A percentile compares a stretch with the other conserved stretches of the same genome.
phyloP scores from a whole-genome alignment of 2,888 invertebrate species.

The Zonitis immaculata region DNA sequence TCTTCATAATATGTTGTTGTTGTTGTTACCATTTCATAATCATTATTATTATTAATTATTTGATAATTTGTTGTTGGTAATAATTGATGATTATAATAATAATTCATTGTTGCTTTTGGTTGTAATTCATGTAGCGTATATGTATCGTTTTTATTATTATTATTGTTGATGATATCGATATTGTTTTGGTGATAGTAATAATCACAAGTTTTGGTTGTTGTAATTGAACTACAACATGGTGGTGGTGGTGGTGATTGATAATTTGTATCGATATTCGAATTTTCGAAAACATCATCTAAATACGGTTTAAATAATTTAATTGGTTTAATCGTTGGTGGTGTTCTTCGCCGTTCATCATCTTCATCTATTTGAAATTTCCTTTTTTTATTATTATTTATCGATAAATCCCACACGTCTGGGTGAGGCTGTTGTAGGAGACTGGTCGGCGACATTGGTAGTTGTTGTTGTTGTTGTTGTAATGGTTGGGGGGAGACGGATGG shows the following conservation, averaged over 20 bases:
- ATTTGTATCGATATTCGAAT: constrained; percentile 27
- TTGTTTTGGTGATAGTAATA: constrained; percentile 4
- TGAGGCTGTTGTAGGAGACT: constrained; percentile 27
- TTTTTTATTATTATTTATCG: constrained; percentile 35
- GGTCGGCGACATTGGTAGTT: constrained; percentile 17
- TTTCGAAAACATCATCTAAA: constrained; percentile 61
- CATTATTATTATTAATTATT: constrained; percentile 1
- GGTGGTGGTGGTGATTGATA: constrained; percentile 2
- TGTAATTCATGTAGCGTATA: constrained; percentile 47
- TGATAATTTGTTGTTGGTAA: background rate
- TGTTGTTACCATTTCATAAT: constrained; percentile 20
- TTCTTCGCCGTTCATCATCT: constrained; percentile 14
- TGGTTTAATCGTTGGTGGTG: constrained; percentile 50
- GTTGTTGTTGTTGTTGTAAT: constrained; percentile 13
- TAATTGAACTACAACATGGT: background rate
- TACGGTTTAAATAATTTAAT: constrained; percentile 76
- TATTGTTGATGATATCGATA: constrained; percentile 26
- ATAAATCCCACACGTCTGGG: constrained; percentile 47
- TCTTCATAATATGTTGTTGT: constrained; percentile 31
- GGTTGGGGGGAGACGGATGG: constrained; percentile 24
- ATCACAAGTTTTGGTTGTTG: constrained; percentile 34
- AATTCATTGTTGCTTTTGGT: constrained; percentile 41
- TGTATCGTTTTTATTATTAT: constrained; percentile 31
- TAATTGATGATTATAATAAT: background rate
- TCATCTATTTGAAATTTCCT: constrained; percentile 34